phyloP scores from a whole-genome alignment of 1,140 invertebrate genomes.

The Camponotus vicinus region DNA sequence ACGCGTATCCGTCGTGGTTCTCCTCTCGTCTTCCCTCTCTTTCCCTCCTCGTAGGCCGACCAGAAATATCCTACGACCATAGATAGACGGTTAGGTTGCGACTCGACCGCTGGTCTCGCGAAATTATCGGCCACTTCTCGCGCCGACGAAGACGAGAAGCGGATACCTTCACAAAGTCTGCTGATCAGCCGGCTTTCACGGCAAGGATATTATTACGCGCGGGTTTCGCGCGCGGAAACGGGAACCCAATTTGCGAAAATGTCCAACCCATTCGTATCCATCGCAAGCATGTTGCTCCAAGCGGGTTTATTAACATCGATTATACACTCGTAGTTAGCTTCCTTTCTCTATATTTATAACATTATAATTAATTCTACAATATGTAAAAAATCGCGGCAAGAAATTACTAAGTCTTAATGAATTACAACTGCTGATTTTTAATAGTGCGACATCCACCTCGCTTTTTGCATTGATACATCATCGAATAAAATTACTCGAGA shows the following conservation, averaged over 20 bases:
- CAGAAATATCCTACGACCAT: constrained; percentile 70
- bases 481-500: neutral
- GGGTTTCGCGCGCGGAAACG: constrained; percentile 27
- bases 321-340: constrained; percentile 24
- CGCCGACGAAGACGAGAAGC: constrained; percentile 41
- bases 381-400: neutral
- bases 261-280: constrained; percentile 40
- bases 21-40: neutral
- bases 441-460: neutral
- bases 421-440: neutral
- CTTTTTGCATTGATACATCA: neutral
- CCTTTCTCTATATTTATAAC: constrained; percentile 46
- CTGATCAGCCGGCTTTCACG: constrained; percentile 35
- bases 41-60: constrained; percentile 18
- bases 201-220: constrained; percentile 44
- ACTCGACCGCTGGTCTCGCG: constrained; percentile 59
- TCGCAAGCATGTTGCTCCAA: constrained; percentile 32
- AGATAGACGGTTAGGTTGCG: constrained; percentile 48
- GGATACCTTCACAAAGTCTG: constrained; percentile 23
- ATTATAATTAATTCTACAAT: constrained; percentile 51
- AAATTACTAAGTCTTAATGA: neutral
- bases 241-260: constrained; percentile 43
- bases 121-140: constrained; percentile 68
- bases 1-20: constrained; percentile 26
- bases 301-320: constrained; percentile 45